Evolutionary conservation across 2,797 vertebrate species (phyloP).

Genomic region (Hephaestus fuliginosus): DNA sequence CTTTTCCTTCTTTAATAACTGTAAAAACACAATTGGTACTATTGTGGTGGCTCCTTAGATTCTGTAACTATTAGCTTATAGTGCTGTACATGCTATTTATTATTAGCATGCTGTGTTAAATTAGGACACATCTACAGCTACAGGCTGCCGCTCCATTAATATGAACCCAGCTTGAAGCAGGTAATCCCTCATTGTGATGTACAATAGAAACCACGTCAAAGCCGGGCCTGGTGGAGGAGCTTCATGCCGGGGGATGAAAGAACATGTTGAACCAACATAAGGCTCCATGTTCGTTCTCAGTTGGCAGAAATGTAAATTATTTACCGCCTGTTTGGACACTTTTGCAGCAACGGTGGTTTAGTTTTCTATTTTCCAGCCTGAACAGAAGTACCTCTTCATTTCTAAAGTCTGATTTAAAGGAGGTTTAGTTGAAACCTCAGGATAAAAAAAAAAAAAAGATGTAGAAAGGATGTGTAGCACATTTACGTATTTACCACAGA

Average conservation of each 20-base stretch:
- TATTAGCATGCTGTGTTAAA: not conserved
- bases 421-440: not conserved
- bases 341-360: not conserved
- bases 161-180: not conserved
- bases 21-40: not conserved
- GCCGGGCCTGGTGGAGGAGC: not conserved
- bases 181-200: not conserved
- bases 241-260: not conserved
- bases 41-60: not conserved
- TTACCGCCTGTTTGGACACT: not conserved
- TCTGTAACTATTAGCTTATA: not conserved
- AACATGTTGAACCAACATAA: not conserved
- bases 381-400: too few relatives aligned
- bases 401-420: not conserved
- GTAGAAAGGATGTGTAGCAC: not conserved
- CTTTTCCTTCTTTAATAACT: not conserved
- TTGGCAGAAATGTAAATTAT: not conserved
- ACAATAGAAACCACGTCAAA: not conserved
- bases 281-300: not conserved
- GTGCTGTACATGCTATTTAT: not conserved
- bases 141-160: not conserved
- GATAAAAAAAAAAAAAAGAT: conserved; percentile 26
- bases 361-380: not conserved
- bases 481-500: conserved; percentile 1
- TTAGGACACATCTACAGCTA: too few relatives aligned